Evolutionary conservation across 2,888 invertebrate genomes (phyloP).

Genomic region (Melinaea menophilus): DNA sequence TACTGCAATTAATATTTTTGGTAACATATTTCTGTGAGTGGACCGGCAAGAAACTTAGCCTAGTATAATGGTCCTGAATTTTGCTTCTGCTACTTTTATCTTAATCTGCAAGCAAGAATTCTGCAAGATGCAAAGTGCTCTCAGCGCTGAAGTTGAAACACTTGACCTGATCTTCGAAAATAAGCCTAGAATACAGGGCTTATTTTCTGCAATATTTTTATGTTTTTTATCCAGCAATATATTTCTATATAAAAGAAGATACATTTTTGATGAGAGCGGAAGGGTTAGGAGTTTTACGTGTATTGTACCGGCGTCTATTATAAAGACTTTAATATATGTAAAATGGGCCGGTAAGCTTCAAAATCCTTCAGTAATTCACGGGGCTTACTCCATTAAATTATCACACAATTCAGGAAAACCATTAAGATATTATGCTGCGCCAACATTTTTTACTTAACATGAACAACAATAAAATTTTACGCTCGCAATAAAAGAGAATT

Average conservation of each 20-base stretch:
- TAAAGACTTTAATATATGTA: conserved; percentile 33
- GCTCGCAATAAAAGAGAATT: conserved; percentile 33
- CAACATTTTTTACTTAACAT: conserved; percentile 37
- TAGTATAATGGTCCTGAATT: conserved; percentile 26
- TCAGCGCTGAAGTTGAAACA: conserved; percentile 26
- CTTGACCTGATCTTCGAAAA: conserved; percentile 34
- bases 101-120: conserved; percentile 31
- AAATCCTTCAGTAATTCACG: conserved; percentile 36
- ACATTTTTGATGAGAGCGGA: conserved; percentile 21
- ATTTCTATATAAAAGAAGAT: conserved; percentile 24
- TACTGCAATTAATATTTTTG: conserved; percentile 28
- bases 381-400: conserved; percentile 37
- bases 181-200: conserved; percentile 27
- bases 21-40: conserved; percentile 26
- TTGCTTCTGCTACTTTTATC: conserved; percentile 29
- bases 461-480: conserved; percentile 36
- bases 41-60: conserved; percentile 21
- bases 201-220: conserved; percentile 25
- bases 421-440: conserved; percentile 38
- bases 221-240: conserved; percentile 21
- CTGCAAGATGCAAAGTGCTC: conserved; percentile 31
- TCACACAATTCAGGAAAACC: conserved; percentile 38
- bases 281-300: conserved; percentile 16
- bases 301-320: conserved; percentile 27
- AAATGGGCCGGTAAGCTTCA: conserved; percentile 35